Evolutionary conservation across 2,888 invertebrate species (phyloP).

Genomic region (Drosophila emarginata): DNA sequence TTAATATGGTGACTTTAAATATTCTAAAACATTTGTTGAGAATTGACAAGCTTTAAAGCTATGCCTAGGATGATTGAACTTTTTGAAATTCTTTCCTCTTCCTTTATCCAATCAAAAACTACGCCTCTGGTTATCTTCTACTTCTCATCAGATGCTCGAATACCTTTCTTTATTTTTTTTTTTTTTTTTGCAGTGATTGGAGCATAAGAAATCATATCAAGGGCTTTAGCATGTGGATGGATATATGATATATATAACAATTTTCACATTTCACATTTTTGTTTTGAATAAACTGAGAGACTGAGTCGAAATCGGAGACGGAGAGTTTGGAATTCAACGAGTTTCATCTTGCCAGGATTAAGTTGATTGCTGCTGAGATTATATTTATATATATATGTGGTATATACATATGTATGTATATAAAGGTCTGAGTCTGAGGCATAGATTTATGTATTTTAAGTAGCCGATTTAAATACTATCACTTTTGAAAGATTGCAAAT

Average conservation of each 20-base stretch:
- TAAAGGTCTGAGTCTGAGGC: neutral
- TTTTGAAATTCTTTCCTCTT: constrained; percentile 1
- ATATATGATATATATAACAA: constrained; percentile 76
- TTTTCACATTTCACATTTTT: constrained; percentile 76
- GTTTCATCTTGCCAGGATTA: neutral
- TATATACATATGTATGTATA: neutral
- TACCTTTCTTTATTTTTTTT: neutral
- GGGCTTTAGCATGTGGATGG: constrained; percentile 62
- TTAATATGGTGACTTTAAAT: too few species aligned
- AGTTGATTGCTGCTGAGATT: constrained; percentile 38
- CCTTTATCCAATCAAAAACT: neutral
- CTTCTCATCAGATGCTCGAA: neutral
- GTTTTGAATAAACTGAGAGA: constrained; percentile 73
- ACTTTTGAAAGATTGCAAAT: neutral
- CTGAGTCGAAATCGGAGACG: constrained; percentile 21
- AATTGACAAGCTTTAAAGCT: too few species aligned
- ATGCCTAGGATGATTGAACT: too few species aligned
- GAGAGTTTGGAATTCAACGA: constrained; percentile 33
- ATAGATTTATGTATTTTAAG: constrained; percentile 22
- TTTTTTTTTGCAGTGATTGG: constrained; percentile 53
- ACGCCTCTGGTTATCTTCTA: neutral
- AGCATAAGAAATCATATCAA: constrained; percentile 73
- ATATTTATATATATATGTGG: neutral
- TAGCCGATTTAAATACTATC: neutral
- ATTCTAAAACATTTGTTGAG: too few species aligned